Evolutionary conservation across 2,113 vertebrate species (phyloP), one percentile per base, ranked within the genome.

Genomic region (Pogonocichla stellata): DNA sequence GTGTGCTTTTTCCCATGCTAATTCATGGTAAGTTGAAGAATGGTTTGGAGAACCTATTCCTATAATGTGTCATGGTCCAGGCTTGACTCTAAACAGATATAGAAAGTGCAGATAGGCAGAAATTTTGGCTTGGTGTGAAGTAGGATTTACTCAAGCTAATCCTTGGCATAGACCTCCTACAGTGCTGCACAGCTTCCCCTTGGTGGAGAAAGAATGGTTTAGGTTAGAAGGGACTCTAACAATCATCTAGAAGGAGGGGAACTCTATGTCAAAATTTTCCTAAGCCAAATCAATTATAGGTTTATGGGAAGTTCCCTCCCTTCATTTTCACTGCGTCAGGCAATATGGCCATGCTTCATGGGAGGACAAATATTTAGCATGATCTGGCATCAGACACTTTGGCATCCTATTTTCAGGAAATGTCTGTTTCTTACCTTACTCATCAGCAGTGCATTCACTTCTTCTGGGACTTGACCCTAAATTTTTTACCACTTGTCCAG

Each of bases 361-460:
- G 19, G n/a, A 71, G 28, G 8, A 71, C 12, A 61, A 62, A n/a
- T 33, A 1, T 19, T 67, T 38, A 42, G 7, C 29, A 29, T 45
- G 19, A 14, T 34, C 17, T 53, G 14, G 7, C 9, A 28, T 48
- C 22, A 58, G 60, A 62, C 26, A 38, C 23, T 5, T 38, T 38
- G 12, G 6, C 10, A 2, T 26, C 31, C 22, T 58, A 20, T 64
- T 75, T 74, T 38, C 6, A n/a, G 19, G 11, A 3, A 81, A 53
- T 10, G 2, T 6, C 25, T 72, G 15, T 66, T 84, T 93, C 28
- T 45, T n/a, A 22, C 14, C 23, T 91, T n/a, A 47, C 5, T 6
- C 17, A 25, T n/a, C 6, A 64, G 3, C 31, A 57, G 1, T 3
- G 3, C 1, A 0, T 38, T 61, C 22, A 14, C 5, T 65, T 1